phyloP scores from a whole-genome alignment of 2,888 invertebrate genomes.

The Oscheius onirici region DNA sequence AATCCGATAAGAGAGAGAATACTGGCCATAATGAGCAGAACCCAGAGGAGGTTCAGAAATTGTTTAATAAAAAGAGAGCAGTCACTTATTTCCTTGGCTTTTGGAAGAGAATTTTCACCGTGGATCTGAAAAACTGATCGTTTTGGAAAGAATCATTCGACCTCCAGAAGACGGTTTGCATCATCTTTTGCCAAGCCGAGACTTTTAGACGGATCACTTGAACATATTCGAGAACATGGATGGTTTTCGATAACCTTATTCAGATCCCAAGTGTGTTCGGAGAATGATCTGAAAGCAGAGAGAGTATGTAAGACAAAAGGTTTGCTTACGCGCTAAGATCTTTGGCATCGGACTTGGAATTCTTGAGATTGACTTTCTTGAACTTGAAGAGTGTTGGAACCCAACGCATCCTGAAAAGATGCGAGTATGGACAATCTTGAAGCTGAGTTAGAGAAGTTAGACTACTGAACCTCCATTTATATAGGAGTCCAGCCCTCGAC shows the following conservation, averaged over 20 bases:
- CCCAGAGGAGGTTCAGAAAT: constrained; percentile 49
- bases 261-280: constrained; percentile 44
- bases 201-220: background rate
- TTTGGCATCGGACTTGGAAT: constrained; percentile 1
- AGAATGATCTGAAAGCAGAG: constrained; percentile 30
- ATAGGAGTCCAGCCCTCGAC: too few relatives aligned
- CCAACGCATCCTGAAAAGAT: constrained; percentile 2
- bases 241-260: constrained; percentile 6
- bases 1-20: constrained; percentile 4
- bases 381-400: background rate
- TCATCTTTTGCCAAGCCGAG: constrained; percentile 6
- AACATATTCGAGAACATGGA: constrained; percentile 19
- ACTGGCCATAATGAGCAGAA: constrained; percentile 40
- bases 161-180: constrained; percentile 24
- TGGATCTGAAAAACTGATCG: constrained; percentile 26
- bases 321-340: constrained; percentile 3
- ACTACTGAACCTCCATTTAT: too few relatives aligned
- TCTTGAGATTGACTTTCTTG: background rate
- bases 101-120: constrained; percentile 49
- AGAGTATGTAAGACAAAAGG: background rate
- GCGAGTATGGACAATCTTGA: too few relatives aligned
- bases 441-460: too few relatives aligned
- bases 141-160: background rate
- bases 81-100: constrained; percentile 51
- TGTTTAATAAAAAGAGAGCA: constrained; percentile 47